Evolutionary conservation across 2,113 vertebrate species (phyloP).

Genomic region (Carettochelys insculpta): DNA sequence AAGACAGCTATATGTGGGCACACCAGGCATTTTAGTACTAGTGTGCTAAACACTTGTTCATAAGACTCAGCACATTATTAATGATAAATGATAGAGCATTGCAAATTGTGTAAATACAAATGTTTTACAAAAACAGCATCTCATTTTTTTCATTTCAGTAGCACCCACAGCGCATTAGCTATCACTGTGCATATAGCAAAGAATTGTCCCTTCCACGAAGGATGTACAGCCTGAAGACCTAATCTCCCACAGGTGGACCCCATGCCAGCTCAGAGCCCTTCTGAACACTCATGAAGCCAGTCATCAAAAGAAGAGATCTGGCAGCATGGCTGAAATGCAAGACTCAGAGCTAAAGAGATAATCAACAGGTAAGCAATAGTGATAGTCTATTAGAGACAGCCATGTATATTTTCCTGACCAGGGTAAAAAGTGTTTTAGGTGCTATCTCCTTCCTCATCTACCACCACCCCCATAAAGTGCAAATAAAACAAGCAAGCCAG

Average conservation of each 20-base stretch:
- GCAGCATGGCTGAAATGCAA: background rate
- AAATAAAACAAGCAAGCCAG: background rate
- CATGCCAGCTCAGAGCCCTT: background rate
- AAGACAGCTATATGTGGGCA: background rate
- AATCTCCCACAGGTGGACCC: background rate
- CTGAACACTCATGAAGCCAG: background rate
- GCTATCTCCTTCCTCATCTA: background rate
- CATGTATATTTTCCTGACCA: background rate
- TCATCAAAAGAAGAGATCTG: background rate
- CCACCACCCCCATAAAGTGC: background rate
- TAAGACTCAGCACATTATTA: background rate
- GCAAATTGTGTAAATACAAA: fast-evolving
- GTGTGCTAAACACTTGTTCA: background rate
- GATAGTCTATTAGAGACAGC: background rate
- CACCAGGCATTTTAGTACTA: background rate
- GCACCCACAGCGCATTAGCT: fast-evolving
- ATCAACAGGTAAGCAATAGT: background rate
- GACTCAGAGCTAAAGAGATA: background rate
- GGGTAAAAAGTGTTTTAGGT: background rate
- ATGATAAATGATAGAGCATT: background rate
- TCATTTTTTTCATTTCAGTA: background rate
- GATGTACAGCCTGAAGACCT: background rate
- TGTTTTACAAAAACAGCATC: background rate
- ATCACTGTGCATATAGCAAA: background rate
- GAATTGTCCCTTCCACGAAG: background rate